Conservation (phyloP, 2,797 vertebrate species). For the Sebastes kiyomatsui region DNA sequence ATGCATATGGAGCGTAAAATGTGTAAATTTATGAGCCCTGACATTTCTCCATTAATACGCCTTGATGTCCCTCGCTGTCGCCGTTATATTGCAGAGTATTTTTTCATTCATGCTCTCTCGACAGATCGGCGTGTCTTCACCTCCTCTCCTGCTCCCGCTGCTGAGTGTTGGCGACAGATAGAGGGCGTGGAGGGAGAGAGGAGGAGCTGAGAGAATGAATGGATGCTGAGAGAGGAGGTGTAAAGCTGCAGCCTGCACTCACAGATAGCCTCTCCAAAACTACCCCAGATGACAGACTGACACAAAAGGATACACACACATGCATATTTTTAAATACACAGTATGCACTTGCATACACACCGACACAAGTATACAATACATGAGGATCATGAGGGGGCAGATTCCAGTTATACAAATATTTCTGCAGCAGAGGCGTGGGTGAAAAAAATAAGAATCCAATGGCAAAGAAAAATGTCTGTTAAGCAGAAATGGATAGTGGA, state of each 20-base stretch:
- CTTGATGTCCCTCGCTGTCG: slow-evolving; percentile 21
- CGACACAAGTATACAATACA: not conserved
- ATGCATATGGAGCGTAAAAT: slow-evolving; percentile 7
- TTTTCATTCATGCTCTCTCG: slow-evolving; percentile 7
- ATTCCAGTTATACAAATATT: not conserved
- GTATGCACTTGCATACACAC: not conserved
- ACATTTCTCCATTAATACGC: slow-evolving; percentile 11
- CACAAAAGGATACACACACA: not conserved
- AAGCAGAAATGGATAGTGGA: not conserved
- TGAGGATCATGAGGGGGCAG: not conserved
- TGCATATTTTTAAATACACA: not conserved
- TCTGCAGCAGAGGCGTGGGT: not conserved
- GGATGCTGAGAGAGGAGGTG: slow-evolving; percentile 42
- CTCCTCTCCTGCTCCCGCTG: slow-evolving; percentile 15
- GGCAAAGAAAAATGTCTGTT: not conserved
- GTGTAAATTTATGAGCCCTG: slow-evolving; percentile 31
- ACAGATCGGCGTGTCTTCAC: slow-evolving; percentile 16
- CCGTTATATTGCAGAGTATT: not conserved
- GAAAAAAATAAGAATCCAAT: not conserved
- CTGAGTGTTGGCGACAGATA: slow-evolving; percentile 50
- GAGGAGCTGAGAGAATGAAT: slow-evolving; percentile 31
- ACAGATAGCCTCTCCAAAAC: slow-evolving; percentile 39
- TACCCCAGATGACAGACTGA: slow-evolving; percentile 16
- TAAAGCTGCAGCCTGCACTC: slow-evolving; percentile 35
- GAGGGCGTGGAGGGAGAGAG: slow-evolving; percentile 21